These are phyloP conservation scores for Cistogaster globosa DNA, from an alignment of 2,888 invertebrate species.

Conservation along the genomic window DNA sequence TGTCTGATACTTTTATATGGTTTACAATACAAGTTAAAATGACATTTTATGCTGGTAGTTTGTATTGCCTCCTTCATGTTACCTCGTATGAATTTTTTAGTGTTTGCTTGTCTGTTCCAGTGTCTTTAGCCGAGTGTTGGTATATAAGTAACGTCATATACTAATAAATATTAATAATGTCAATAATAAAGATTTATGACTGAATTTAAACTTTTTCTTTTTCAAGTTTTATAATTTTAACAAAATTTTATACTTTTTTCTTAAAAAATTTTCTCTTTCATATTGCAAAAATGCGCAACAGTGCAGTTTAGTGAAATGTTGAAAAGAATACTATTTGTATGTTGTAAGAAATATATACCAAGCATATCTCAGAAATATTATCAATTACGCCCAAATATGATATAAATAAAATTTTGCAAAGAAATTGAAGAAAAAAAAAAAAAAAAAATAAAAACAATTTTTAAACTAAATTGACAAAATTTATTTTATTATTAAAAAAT, in stretches of 20 bases:
- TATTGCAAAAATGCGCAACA: constrained; percentile 26
- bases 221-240: constrained; percentile 8
- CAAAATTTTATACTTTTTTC: constrained; percentile 25
- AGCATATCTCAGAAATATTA: constrained; percentile 27
- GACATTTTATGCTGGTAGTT: not conserved
- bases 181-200: constrained; percentile 79
- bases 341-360: not conserved
- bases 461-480: constrained; percentile 12
- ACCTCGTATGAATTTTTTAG: not conserved
- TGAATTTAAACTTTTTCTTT: constrained; percentile 51
- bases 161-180: constrained; percentile 80
- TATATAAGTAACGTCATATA: constrained; percentile 63
- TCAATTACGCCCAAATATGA: constrained; percentile 36
- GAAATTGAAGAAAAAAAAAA: constrained; percentile 24
- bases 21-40: constrained; percentile 9
- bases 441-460: not conserved
- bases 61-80: not conserved
- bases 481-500: not conserved
- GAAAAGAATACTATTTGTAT: not conserved
- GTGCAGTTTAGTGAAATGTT: constrained; percentile 15
- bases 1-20: constrained; percentile 7
- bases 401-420: constrained; percentile 30
- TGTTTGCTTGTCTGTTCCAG: not conserved
- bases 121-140: constrained; percentile 18
- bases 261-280: constrained; percentile 5